Percentiles rank a stretch among this genome's conserved stretches.
phyloP scores from a whole-genome alignment of 64 coral and sea anemone genomes.

The Stichodactyla mertensii region DNA sequence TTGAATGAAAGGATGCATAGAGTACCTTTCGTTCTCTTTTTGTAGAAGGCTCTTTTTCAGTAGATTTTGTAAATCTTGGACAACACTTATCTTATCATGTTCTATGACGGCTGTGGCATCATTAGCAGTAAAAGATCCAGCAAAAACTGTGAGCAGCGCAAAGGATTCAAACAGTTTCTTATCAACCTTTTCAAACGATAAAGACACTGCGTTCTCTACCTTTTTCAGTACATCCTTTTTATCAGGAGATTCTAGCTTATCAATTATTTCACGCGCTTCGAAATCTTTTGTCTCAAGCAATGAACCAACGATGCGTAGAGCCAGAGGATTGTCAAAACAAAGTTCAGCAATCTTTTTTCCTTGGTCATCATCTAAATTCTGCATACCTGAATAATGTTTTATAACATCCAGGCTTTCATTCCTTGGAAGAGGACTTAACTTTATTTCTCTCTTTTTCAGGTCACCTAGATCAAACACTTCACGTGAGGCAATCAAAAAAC shows the following conservation, averaged over 20 bases:
- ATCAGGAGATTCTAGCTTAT: neutral
- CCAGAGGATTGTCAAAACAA: neutral
- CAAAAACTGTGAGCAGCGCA: neutral
- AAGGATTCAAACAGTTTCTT: neutral
- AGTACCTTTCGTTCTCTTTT: neutral
- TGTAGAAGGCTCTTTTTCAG: neutral
- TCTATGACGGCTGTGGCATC: neutral
- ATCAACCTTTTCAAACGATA: slow-evolving; percentile 3
- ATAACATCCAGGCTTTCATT: neutral
- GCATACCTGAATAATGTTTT: neutral
- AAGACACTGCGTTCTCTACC: neutral
- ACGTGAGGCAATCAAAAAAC: slow-evolving; percentile 30
- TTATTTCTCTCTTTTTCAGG: neutral
- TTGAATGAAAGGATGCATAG: neutral
- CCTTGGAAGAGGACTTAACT: neutral
- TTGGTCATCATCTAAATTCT: neutral
- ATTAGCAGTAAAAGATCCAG: neutral
- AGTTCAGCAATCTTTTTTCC: neutral
- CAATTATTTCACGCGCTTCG: neutral
- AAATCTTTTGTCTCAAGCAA: neutral
- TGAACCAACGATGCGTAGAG: neutral
- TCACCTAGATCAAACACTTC: neutral
- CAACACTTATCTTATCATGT: neutral
- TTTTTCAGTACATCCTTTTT: neutral
- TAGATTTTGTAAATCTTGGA: neutral